A percentile compares a stretch with the other conserved stretches of the same genome.
These are phyloP conservation scores for Myotis planiceps DNA, from an alignment of 2,797 vertebrate species.

Conservation along the genomic window DNA sequence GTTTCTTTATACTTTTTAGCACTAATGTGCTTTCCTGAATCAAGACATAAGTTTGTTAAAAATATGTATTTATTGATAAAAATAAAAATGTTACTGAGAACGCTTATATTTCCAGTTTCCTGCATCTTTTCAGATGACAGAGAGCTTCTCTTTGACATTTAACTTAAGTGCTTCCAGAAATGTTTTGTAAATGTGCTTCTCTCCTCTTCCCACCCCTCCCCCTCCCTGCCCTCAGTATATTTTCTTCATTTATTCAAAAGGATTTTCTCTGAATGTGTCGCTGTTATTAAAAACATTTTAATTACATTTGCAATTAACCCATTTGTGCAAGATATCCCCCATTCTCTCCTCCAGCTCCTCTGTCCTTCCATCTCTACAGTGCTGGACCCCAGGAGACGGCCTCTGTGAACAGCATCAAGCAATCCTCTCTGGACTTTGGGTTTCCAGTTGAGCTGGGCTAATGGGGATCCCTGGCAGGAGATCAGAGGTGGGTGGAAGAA, in stretches of 20 bases:
- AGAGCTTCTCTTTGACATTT: slow-evolving; percentile 55
- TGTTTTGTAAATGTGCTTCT: background rate
- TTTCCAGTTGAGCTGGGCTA: slow-evolving; percentile 30
- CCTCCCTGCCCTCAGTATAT: background rate
- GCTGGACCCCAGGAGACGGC: background rate
- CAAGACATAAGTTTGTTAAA: slow-evolving; percentile 58
- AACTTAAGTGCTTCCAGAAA: slow-evolving; percentile 49
- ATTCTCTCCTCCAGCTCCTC: background rate
- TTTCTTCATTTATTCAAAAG: background rate
- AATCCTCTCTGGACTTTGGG: background rate
- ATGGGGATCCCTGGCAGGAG: background rate
- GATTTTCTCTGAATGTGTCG: background rate
- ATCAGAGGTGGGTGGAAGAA: background rate
- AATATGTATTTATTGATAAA: slow-evolving; percentile 64
- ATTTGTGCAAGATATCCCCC: background rate
- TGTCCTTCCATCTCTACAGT: background rate
- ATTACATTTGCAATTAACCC: background rate
- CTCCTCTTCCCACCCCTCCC: background rate
- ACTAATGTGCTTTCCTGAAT: slow-evolving; percentile 48
- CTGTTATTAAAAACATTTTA: slow-evolving; percentile 31
- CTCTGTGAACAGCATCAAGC: background rate
- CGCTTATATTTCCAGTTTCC: slow-evolving; percentile 39
- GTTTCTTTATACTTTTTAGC: slow-evolving; percentile 29
- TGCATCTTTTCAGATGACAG: slow-evolving; percentile 50
- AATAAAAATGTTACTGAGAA: slow-evolving; percentile 41